phyloP scores from a whole-genome alignment of 2,797 vertebrate genomes.

The Gorsachius magnificus region DNA sequence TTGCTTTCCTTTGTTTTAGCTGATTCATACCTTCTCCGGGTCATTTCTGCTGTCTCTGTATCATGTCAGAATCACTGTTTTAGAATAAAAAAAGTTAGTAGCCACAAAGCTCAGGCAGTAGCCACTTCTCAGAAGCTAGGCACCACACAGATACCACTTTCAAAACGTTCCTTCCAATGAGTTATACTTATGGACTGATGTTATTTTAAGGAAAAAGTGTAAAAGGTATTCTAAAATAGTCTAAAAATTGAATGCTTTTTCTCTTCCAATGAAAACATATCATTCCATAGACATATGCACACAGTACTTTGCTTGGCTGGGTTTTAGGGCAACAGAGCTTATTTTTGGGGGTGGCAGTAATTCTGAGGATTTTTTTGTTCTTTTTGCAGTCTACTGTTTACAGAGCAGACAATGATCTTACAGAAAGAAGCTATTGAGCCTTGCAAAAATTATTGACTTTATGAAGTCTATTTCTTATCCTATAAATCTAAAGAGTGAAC shows the following conservation, averaged over 20 bases:
- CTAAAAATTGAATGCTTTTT: not conserved
- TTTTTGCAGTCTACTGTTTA: not conserved
- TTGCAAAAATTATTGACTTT: not conserved
- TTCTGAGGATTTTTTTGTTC: not conserved
- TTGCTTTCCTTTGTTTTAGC: conserved; percentile 19
- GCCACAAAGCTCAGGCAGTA: not conserved
- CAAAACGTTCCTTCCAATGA: not conserved
- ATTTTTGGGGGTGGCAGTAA: not conserved
- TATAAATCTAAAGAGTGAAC: not conserved
- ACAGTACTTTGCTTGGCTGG: not conserved
- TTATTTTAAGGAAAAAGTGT: not conserved
- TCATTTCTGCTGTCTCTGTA: not conserved
- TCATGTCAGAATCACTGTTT: not conserved
- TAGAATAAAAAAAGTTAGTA: not conserved
- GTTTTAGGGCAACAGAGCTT: not conserved
- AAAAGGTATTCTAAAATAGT: not conserved
- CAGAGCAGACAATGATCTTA: not conserved
- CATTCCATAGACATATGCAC: not conserved
- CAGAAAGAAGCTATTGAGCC: not conserved
- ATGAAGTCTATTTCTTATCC: not conserved
- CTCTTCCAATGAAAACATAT: not conserved
- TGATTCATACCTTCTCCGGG: not conserved
- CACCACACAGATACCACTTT: not conserved
- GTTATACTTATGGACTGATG: not conserved
- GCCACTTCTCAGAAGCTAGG: not conserved